phyloP scores from a whole-genome alignment of 1,140 invertebrate species.

The Augochlora pura region DNA sequence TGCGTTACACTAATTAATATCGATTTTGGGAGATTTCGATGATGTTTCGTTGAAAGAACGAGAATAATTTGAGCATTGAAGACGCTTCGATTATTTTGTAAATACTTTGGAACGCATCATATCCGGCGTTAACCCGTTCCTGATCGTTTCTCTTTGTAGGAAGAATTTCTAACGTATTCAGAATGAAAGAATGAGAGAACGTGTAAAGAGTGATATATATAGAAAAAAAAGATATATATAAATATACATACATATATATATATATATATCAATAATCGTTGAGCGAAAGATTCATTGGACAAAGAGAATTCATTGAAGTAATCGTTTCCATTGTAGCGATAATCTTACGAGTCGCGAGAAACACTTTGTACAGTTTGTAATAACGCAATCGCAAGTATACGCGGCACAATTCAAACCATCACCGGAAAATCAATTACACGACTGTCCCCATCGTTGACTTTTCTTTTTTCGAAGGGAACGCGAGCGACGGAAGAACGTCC shows the following conservation, averaged over 20 bases:
- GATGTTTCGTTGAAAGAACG: too few species aligned
- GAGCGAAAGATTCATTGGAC: slow-evolving; percentile 10
- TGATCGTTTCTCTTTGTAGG: slow-evolving; percentile 51
- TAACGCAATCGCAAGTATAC: slow-evolving; percentile 43
- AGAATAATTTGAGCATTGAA: neutral
- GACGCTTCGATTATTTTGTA: neutral
- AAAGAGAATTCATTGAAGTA: slow-evolving; percentile 47
- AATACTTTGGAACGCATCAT: slow-evolving; percentile 1
- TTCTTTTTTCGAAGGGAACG: neutral
- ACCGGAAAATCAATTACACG: neutral
- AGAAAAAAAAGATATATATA: neutral
- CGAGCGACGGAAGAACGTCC: neutral
- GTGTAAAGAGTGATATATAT: neutral
- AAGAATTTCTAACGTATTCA: slow-evolving; percentile 21
- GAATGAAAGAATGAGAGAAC: neutral
- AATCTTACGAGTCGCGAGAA: slow-evolving; percentile 26
- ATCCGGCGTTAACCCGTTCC: neutral
- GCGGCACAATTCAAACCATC: neutral
- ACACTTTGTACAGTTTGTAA: slow-evolving; percentile 66
- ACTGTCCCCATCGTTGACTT: neutral
- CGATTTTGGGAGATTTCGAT: too few species aligned
- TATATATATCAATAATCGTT: slow-evolving; percentile 35
- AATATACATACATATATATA: neutral
- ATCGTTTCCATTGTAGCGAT: slow-evolving; percentile 49
- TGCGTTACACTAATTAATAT: neutral